Evolutionary conservation across 2,888 invertebrate genomes (phyloP), one percentile per base, ranked within the genome.

Genomic region (Nomada ferruginata): DNA sequence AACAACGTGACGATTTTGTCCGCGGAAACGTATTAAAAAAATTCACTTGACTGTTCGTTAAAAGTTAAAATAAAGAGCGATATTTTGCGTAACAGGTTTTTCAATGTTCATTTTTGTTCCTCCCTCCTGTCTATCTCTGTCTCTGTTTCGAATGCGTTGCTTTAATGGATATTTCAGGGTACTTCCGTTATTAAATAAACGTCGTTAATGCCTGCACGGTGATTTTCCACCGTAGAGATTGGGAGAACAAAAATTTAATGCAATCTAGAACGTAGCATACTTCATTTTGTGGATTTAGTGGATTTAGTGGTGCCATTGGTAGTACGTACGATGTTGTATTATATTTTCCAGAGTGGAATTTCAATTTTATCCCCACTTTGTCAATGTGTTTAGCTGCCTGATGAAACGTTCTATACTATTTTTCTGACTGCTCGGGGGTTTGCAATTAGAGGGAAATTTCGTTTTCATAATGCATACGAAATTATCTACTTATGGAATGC

Each of bases 51-150:
- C 26, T 26, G 71, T 44, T 47, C 61, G 78, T 71, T 77, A 66
- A 66, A 78, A 66, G 78, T 71, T 77, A 63, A 66, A 78, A 66
- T 55, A 55, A 70, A 71, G 78, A 66, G 65, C 65, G 50, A 47
- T 61, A 71, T 60, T 79, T 71, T 50, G 47, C 23, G 47, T 55
- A 64, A 70, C 65, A 18, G 15, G 13, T 20, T 44, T 29, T 47
- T 18, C 23, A 2, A 5, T 13, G 15, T 26, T 69, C 64, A 36
- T 20, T 26, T 10, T 36, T 7, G 11, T 29, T 13, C 29, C 29
- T 47, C 13, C 18, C 23, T 3, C 42, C 5, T 15, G 1, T 10
- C 15, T 47, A 9, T 15, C 7, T 23, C n/a, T 64, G 52, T 18
- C 15, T n/a, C 13, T 2, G 18, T 7, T 15, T 53, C 47, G 47